Conservation (phyloP, 2,113 vertebrate genomes). For the Zootoca vivipara region DNA sequence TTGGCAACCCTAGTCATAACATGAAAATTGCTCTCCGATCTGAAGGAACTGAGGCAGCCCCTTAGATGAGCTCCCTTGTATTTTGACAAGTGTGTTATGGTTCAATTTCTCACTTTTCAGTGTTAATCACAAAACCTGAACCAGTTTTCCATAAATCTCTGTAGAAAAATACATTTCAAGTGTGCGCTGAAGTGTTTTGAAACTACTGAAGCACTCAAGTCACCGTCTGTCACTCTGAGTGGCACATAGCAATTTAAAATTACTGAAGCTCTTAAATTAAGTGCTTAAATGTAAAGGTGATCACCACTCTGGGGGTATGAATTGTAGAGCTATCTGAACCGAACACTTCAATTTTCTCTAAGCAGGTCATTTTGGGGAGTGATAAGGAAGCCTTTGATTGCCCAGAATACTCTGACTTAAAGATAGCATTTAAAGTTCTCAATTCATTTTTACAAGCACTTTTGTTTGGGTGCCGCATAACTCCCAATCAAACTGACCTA, state of each 20-base stretch:
- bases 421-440: conserved; percentile 57
- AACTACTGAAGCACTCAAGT: conserved; percentile 64
- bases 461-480: conserved; percentile 52
- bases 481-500: conserved; percentile 46
- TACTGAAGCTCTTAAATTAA: conserved; percentile 78
- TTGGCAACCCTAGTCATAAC: neutral
- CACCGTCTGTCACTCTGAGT: conserved; percentile 67
- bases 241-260: conserved; percentile 79
- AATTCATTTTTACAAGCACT: conserved; percentile 60
- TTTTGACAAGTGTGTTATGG: conserved; percentile 39
- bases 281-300: conserved; percentile 78
- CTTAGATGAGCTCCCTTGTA: conserved; percentile 4
- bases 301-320: conserved; percentile 70
- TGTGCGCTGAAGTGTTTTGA: conserved; percentile 67
- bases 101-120: conserved; percentile 55
- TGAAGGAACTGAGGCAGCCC: neutral
- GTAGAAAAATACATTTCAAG: conserved; percentile 61
- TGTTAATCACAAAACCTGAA: conserved; percentile 68
- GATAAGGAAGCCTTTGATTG: conserved; percentile 72
- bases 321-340: conserved; percentile 68
- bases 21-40: neutral
- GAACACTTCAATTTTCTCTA: conserved; percentile 75
- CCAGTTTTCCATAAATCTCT: conserved; percentile 62
- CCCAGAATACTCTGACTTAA: conserved; percentile 71
- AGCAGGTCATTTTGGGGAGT: conserved; percentile 75